A percentile compares a stretch with the other conserved stretches of the same genome.
Conservation (phyloP, 2,888 invertebrate species). For the Lithosia quadra region DNA sequence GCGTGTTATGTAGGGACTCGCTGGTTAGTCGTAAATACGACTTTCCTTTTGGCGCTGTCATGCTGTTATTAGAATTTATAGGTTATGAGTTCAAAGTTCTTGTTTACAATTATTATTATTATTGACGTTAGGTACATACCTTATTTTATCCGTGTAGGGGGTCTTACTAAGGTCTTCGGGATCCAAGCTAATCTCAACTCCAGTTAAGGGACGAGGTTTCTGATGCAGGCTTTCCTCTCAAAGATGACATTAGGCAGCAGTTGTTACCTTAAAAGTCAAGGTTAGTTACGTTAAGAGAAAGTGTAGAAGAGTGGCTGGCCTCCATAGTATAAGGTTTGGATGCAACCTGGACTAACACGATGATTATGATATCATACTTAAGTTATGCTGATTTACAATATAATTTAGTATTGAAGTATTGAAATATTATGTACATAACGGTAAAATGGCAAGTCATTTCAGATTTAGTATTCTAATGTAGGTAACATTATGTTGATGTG, state of each 20-base stretch:
- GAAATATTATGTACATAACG: background rate
- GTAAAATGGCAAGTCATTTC: background rate
- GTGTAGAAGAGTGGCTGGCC: background rate
- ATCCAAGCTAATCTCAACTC: no score
- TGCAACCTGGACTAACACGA: background rate
- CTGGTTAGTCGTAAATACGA: slow-evolving; percentile 59
- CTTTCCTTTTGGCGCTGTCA: slow-evolving; percentile 49
- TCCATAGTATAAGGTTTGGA: background rate
- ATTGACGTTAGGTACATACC: background rate
- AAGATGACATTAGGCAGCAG: background rate
- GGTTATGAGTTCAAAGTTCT: slow-evolving; percentile 30
- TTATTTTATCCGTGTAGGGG: background rate
- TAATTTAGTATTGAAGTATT: background rate
- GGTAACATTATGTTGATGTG: background rate
- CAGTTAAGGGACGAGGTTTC: no score
- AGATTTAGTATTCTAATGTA: background rate
- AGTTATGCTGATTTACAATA: background rate
- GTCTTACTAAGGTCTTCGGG: no score
- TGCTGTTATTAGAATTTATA: slow-evolving; percentile 29
- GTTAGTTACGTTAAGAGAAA: background rate
- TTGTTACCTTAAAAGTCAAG: background rate
- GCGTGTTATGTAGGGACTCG: slow-evolving; percentile 43
- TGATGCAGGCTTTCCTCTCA: background rate
- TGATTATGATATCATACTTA: background rate
- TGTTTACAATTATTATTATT: slow-evolving; percentile 1